Conservation (phyloP, 2,797 vertebrate genomes). For the Sebastes iracundus region DNA sequence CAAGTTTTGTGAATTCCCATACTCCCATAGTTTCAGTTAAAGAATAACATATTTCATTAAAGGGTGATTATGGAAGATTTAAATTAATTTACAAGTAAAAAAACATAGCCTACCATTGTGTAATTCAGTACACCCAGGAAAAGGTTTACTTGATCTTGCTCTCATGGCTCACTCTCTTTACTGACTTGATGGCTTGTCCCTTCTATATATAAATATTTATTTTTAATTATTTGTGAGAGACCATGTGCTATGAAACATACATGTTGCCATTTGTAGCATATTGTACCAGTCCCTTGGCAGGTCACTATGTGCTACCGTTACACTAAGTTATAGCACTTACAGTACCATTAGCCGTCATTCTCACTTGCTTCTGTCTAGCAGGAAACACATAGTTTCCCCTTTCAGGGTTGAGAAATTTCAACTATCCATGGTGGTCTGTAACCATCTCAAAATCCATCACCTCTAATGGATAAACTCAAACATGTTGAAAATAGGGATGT, state of each 20-base stretch:
- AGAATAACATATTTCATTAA: neutral
- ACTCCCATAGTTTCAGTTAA: neutral
- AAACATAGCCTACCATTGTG: neutral
- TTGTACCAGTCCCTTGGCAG: neutral
- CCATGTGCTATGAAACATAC: neutral
- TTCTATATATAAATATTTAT: neutral
- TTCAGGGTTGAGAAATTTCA: neutral
- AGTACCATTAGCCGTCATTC: neutral
- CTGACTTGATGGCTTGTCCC: neutral
- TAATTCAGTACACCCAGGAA: neutral
- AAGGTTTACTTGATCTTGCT: neutral
- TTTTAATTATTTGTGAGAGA: neutral
- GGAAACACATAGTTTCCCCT: neutral
- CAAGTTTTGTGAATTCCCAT: neutral
- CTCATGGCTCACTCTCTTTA: neutral
- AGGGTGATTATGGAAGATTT: neutral
- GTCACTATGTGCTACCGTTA: neutral
- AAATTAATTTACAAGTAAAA: neutral
- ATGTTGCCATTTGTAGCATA: neutral
- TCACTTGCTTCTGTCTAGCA: neutral
- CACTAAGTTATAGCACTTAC: neutral
- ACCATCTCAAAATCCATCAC: neutral
- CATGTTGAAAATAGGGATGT: no score
- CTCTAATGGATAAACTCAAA: neutral
- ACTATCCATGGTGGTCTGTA: neutral